Evolutionary conservation across 2,888 invertebrate genomes (phyloP).

Genomic region (Pristionchus entomophagus): DNA sequence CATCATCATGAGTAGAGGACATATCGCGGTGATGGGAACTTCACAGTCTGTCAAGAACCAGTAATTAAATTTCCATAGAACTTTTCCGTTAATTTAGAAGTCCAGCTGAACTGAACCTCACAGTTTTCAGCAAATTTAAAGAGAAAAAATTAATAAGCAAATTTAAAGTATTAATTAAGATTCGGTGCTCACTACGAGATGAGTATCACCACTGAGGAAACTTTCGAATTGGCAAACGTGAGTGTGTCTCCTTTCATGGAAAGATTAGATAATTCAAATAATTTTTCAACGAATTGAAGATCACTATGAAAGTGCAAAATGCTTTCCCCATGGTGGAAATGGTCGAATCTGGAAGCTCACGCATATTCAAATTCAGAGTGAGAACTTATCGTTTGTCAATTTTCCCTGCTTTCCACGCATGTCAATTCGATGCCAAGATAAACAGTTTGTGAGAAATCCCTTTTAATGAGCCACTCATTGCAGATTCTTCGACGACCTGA

Average conservation of each 20-base stretch:
- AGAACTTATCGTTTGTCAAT: not conserved
- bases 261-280: not conserved
- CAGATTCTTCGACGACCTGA: not conserved
- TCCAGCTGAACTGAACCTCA: not conserved
- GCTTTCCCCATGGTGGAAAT: not conserved
- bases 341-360: not conserved
- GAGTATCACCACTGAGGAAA: not conserved
- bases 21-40: conserved; percentile 69
- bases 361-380: not conserved
- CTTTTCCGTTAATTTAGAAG: not conserved
- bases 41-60: conserved; percentile 69
- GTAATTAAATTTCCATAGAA: not conserved
- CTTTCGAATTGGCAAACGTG: not conserved
- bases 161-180: not conserved
- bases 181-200: conserved; percentile 9
- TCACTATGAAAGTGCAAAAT: not conserved
- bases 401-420: not conserved
- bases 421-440: not conserved
- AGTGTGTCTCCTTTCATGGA: not conserved
- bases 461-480: not conserved
- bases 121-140: not conserved
- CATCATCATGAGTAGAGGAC: conserved; percentile 71
- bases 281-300: not conserved
- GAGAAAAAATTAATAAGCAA: not conserved
- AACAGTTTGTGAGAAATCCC: not conserved